Evolutionary conservation across 2,113 vertebrate genomes (phyloP), one percentile per base, ranked within the genome.

Genomic region (Corythornis cristatus): DNA sequence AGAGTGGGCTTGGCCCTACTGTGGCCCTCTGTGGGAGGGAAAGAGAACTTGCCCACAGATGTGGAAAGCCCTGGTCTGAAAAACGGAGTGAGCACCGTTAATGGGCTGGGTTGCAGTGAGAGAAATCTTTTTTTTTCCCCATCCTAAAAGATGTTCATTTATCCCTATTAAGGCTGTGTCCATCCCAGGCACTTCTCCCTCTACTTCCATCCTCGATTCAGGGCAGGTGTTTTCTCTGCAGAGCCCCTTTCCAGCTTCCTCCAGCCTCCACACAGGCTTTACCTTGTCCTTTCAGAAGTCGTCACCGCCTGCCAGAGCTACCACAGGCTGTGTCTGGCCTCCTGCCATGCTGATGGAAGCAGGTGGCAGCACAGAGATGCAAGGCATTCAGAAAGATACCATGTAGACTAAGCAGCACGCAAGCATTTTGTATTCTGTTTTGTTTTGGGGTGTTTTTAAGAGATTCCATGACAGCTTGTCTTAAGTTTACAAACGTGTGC

Each of bases 301-400:
- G 8, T 31, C n/a, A 15, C 26, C 1, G 0, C 26, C 58, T 84
- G 26, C 16, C 43, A 16, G 37, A 67, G 28, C 60, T 35, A 21
- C 26, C 1, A 0, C 2, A 1, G 15, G 26, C 20, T 57, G 8
- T 3, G 0, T 5, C 65, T n/a, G 20, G 13, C 35, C 40, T 60
- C 0, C 0, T 2, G 2, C 46, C 26, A 0, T 9, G 15, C 2
- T 26, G 19, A 4, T 3, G 16, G 61, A 82, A 48, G 29, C 28
- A 2, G 0, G 22, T 10, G 45, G 33, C 51, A 57, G 42, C 51
- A 65, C 58, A n/a, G 15, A 88, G 64, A 9, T 5, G 22, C 15
- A 13, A 31, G n/a, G 11, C 35, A 45, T 9, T 5, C 6, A 8
- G 33, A 26, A 72, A 42, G 15, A 28, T 2, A 1, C 6, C 10